phyloP scores from a whole-genome alignment of 2,797 vertebrate genomes.

The Streptopelia turtur region DNA sequence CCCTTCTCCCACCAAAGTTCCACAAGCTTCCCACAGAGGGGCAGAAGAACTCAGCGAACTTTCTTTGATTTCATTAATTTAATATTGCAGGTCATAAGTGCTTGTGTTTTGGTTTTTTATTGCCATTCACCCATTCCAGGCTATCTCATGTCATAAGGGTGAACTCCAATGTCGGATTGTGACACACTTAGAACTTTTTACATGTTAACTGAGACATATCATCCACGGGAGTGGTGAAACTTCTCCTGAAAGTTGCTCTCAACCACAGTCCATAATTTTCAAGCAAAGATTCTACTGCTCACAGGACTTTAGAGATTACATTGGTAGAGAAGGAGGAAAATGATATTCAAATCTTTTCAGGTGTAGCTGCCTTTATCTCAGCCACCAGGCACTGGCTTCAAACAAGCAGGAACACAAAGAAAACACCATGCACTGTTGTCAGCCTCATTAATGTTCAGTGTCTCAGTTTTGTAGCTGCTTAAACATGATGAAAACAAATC shows the following conservation, averaged over 20 bases:
- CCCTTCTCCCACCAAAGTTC: not conserved
- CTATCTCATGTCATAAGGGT: not conserved
- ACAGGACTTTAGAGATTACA: not conserved
- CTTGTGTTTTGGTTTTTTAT: not conserved
- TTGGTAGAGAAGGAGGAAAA: not conserved
- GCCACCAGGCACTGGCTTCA: not conserved
- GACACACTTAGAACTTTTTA: not conserved
- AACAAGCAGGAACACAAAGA: conserved; percentile 15
- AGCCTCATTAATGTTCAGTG: not conserved
- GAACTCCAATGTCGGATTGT: not conserved
- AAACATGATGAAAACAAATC: conserved; percentile 55
- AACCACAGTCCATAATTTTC: not conserved
- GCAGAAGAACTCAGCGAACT: not conserved
- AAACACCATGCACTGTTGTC: not conserved
- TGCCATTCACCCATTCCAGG: not conserved
- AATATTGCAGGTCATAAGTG: not conserved
- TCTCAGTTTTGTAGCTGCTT: conserved; percentile 47
- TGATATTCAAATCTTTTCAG: not conserved
- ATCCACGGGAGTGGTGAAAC: accelerated
- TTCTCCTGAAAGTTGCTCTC: not conserved
- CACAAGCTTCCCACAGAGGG: not conserved
- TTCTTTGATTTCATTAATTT: not conserved
- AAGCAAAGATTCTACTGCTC: not conserved
- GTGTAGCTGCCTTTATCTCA: conserved; percentile 2
- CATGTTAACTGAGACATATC: not conserved